Evolutionary conservation across 2,113 vertebrate genomes (phyloP).

Genomic region (Misgurnus anguillicaudatus): DNA sequence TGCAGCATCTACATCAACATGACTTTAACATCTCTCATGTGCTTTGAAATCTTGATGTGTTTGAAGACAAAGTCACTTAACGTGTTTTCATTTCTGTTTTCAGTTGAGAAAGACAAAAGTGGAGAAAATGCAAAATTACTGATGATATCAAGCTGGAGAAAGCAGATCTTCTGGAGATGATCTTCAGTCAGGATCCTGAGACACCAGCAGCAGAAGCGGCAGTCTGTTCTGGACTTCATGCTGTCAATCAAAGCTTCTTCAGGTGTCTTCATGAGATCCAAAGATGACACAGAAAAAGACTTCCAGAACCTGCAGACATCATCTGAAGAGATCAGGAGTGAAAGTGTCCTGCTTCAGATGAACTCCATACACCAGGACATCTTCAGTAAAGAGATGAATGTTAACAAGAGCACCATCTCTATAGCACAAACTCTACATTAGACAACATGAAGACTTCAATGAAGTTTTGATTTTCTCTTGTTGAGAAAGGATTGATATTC

Average conservation of each 20-base stretch:
- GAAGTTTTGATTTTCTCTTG: not conserved
- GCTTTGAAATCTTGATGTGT: not conserved
- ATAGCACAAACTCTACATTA: constrained; percentile 63
- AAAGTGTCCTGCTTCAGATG: constrained; percentile 40
- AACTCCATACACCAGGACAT: constrained; percentile 39
- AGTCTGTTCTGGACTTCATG: constrained; percentile 46
- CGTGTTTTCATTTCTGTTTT: not conserved
- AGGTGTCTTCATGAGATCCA: constrained; percentile 37
- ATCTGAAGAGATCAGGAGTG: constrained; percentile 47
- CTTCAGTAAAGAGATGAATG: constrained; percentile 58
- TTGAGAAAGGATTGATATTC: not conserved
- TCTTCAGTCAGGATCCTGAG: not conserved
- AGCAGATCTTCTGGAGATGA: constrained; percentile 41
- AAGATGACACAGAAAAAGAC: constrained; percentile 50
- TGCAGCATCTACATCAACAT: constrained; percentile 13
- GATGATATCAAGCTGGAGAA: constrained; percentile 62
- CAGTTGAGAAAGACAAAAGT: not conserved
- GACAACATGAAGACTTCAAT: not conserved
- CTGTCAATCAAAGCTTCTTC: constrained; percentile 28
- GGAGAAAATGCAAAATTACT: constrained; percentile 52
- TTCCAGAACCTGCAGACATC: constrained; percentile 49
- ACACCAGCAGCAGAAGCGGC: not conserved
- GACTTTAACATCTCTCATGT: constrained; percentile 33
- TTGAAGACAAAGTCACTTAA: not conserved
- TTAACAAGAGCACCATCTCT: constrained; percentile 57